Percentiles rank a stretch among this genome's conserved stretches.
phyloP scores from a whole-genome alignment of 2,888 invertebrate genomes.

The Caradrina clavipalpis region DNA sequence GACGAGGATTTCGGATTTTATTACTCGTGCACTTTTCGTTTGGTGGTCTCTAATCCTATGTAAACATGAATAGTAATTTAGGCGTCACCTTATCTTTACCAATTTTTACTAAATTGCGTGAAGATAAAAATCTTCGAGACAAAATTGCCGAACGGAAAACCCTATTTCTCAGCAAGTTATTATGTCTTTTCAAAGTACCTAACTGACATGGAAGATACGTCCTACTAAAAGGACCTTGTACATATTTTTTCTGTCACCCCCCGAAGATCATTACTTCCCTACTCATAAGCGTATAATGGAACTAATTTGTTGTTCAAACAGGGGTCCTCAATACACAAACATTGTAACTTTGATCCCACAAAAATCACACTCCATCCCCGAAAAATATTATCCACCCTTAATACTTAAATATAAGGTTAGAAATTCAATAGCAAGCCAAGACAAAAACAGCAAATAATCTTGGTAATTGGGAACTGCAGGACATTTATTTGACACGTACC shows the following conservation, averaged over 20 bases:
- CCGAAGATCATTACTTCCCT: constrained; percentile 79
- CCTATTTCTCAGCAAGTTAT: constrained; percentile 28
- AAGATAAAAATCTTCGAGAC: constrained; percentile 18
- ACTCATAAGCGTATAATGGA: constrained; percentile 88
- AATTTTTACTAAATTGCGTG: constrained; percentile 14
- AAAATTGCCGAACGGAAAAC: constrained; percentile 21
- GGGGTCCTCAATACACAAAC: constrained; percentile 85
- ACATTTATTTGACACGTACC: constrained; percentile 86
- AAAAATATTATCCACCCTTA: constrained; percentile 22
- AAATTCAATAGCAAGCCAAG: constrained; percentile 39
- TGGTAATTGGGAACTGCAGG: constrained; percentile 77
- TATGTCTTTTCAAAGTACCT: constrained; percentile 18
- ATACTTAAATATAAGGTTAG: constrained; percentile 44
- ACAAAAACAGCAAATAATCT: constrained; percentile 15
- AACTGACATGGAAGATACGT: constrained; percentile 33
- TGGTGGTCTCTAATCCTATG: constrained; percentile 61
- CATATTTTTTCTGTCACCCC: constrained; percentile 66
- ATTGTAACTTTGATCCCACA: constrained; percentile 72
- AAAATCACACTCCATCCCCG: constrained; percentile 19
- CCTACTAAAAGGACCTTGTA: constrained; percentile 54
- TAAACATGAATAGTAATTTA: constrained; percentile 43
- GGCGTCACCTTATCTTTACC: constrained; percentile 43
- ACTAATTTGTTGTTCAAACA: constrained; percentile 91
- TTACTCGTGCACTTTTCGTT: constrained; percentile 61
- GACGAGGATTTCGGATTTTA: constrained; percentile 65